phyloP scores from a whole-genome alignment of 1,140 invertebrate species.

The Orius insidiosus region DNA sequence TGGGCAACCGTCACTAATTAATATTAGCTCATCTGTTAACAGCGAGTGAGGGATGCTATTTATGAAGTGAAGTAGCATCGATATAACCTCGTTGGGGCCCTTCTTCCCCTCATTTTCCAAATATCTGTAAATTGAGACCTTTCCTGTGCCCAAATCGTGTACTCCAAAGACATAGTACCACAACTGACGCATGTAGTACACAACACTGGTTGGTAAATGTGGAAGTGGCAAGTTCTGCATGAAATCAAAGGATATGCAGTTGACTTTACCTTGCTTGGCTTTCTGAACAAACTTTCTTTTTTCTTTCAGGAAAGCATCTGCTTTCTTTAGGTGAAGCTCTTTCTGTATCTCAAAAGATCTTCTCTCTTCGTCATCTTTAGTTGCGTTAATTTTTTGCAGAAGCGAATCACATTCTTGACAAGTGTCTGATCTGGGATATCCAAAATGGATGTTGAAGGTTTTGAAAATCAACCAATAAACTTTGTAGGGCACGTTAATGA shows the following conservation, averaged over 20 bases:
- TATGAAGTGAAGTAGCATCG: constrained; percentile 1
- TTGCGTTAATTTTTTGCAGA: too few relatives aligned
- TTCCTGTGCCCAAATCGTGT: background rate
- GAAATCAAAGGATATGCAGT: background rate
- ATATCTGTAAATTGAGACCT: constrained; percentile 3
- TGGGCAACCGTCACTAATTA: constrained; percentile 5
- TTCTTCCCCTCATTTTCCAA: constrained; percentile 5
- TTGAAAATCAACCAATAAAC: too few relatives aligned
- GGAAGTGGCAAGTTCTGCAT: constrained; percentile 4
- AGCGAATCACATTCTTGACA: too few relatives aligned
- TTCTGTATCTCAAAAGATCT: background rate
- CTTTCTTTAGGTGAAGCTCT: background rate
- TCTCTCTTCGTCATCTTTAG: too few relatives aligned
- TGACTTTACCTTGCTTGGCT: constrained; percentile 1
- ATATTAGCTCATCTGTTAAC: background rate
- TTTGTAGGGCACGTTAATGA: too few relatives aligned
- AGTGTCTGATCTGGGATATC: too few relatives aligned
- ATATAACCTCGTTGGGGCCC: constrained; percentile 3
- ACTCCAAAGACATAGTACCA: constrained; percentile 6
- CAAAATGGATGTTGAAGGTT: too few relatives aligned
- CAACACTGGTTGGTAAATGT: background rate
- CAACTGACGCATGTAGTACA: background rate
- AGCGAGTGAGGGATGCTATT: background rate
- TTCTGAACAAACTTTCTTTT: background rate
- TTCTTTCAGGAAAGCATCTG: background rate